Evolutionary conservation across 2,888 invertebrate genomes (phyloP).

Genomic region (Stenchaetothrips biformis): DNA sequence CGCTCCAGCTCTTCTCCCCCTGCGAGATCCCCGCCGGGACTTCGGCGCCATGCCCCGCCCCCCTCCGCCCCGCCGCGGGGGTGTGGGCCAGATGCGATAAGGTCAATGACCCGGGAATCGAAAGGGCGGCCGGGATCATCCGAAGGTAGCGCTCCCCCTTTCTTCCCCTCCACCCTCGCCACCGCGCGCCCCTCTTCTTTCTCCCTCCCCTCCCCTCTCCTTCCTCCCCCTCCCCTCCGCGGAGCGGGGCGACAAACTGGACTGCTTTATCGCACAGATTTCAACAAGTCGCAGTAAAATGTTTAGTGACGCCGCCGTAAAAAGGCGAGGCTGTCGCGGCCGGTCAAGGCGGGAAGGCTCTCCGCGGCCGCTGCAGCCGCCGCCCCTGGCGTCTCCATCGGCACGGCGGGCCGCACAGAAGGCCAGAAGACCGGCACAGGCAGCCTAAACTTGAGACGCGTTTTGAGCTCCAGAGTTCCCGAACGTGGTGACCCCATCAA

Average conservation of each 20-base stretch:
- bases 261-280: conserved; percentile 17
- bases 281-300: conserved; percentile 15
- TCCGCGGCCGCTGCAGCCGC: neutral
- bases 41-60: neutral
- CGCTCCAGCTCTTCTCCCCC: too few species aligned
- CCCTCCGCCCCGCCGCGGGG: neutral
- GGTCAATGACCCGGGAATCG: neutral
- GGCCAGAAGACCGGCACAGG: too few species aligned
- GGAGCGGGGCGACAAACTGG: neutral
- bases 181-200: too few species aligned
- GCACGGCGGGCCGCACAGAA: neutral
- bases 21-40: too few species aligned
- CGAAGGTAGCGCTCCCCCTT: neutral
- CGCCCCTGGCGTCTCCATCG: neutral
- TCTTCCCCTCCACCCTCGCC: too few species aligned
- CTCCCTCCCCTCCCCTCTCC: neutral
- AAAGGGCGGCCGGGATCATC: neutral
- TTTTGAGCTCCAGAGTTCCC: too few species aligned
- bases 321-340: neutral
- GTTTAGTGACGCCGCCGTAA: conserved; percentile 17
- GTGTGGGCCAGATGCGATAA: too few species aligned
- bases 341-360: neutral
- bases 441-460: too few species aligned
- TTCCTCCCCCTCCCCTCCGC: neutral
- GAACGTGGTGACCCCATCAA: too few species aligned